Conservation (phyloP, 2,888 invertebrate genomes). For the Cantharis flavilabris region DNA sequence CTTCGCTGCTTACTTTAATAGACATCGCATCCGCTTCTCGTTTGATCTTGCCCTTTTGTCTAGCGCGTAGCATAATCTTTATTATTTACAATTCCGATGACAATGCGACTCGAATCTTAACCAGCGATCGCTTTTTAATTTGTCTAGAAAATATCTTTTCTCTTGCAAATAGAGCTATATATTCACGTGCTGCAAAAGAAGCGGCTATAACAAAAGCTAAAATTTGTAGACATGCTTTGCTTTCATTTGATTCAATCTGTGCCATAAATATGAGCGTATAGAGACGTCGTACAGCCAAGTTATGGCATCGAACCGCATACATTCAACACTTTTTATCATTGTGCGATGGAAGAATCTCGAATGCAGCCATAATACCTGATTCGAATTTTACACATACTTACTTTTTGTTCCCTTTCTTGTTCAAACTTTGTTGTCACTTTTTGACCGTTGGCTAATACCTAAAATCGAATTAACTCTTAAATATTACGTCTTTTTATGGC, state of each 20-base stretch:
- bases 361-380: conserved; percentile 26
- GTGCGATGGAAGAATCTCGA: conserved; percentile 24
- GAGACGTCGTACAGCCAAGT: conserved; percentile 39
- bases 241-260: conserved; percentile 40
- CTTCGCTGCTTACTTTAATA: conserved; percentile 26
- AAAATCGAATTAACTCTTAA: conserved; percentile 13
- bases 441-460: conserved; percentile 11
- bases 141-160: conserved; percentile 24
- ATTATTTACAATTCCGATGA: conserved; percentile 29
- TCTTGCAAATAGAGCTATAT: conserved; percentile 31
- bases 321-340: conserved; percentile 26
- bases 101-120: conserved; percentile 28
- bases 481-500: background rate
- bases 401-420: conserved; percentile 20
- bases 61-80: conserved; percentile 21
- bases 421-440: conserved; percentile 20
- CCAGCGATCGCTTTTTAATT: conserved; percentile 31
- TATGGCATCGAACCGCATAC: conserved; percentile 28
- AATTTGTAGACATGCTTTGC: conserved; percentile 33
- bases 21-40: conserved; percentile 24
- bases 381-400: conserved; percentile 22
- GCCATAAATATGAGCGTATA: conserved; percentile 43
- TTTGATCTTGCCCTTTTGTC: conserved; percentile 20
- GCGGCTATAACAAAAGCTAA: conserved; percentile 31
- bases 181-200: conserved; percentile 23